phyloP scores from a whole-genome alignment of 2,797 vertebrate genomes.

The Perodicticus potto region DNA sequence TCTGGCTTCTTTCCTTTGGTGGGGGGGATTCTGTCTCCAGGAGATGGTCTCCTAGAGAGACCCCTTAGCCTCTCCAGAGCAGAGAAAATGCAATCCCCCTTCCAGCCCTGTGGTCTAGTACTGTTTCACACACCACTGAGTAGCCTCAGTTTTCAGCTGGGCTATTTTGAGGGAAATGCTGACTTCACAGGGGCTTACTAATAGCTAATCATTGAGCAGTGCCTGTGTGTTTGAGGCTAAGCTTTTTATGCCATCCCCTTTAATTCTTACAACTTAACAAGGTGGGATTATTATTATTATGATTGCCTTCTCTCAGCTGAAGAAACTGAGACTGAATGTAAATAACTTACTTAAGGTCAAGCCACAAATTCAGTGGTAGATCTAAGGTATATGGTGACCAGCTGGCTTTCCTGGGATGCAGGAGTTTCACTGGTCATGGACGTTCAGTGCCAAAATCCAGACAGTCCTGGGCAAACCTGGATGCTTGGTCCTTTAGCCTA shows the following conservation, averaged over 20 bases:
- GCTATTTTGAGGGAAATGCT: background rate
- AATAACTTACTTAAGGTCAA: background rate
- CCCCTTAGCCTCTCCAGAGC: background rate
- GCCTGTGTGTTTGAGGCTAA: background rate
- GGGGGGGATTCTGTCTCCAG: constrained; percentile 58
- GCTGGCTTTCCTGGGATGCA: background rate
- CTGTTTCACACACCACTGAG: background rate
- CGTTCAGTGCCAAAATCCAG: background rate
- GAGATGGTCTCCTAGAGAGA: constrained; percentile 49
- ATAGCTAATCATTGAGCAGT: background rate
- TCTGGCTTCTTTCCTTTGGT: constrained; percentile 78
- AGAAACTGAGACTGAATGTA: background rate
- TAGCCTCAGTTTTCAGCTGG: background rate
- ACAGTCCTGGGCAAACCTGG: background rate
- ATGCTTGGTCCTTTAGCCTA: background rate
- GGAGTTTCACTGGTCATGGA: no score
- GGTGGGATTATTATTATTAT: background rate
- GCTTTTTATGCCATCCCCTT: background rate
- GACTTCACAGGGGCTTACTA: background rate
- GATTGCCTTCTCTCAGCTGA: background rate
- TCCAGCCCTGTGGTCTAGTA: background rate
- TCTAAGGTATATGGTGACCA: background rate
- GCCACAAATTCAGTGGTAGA: background rate
- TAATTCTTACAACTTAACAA: background rate
- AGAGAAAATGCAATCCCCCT: background rate